A percentile compares a stretch with the other conserved stretches of the same genome.
Evolutionary conservation across 2,888 invertebrate genomes (phyloP).

Genomic region (Antitype chi): DNA sequence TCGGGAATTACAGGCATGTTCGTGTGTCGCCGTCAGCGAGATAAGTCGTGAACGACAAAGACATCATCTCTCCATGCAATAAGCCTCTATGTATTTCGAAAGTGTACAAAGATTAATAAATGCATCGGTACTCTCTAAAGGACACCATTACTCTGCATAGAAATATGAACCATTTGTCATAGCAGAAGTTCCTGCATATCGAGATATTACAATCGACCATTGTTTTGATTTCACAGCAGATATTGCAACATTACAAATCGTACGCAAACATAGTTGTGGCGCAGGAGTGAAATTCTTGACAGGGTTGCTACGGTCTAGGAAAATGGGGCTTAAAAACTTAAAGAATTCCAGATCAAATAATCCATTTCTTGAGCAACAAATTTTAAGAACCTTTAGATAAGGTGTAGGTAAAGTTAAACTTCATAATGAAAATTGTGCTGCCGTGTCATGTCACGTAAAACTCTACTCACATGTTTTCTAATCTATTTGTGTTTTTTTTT

Average conservation of each 20-base stretch:
- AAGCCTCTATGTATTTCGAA: constrained; percentile 29
- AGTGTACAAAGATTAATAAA: constrained; percentile 29
- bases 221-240: constrained; percentile 65
- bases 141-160: constrained; percentile 44
- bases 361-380: not conserved
- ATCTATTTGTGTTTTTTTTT: not conserved
- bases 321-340: not conserved
- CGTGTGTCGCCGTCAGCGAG: not conserved
- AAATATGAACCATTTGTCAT: constrained; percentile 60
- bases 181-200: constrained; percentile 56
- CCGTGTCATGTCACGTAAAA: not conserved
- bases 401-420: not conserved
- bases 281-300: constrained; percentile 40
- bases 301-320: constrained; percentile 47
- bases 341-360: not conserved
- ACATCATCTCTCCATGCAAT: constrained; percentile 13
- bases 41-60: constrained; percentile 5
- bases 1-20: not conserved
- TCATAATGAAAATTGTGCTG: not conserved
- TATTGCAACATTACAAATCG: constrained; percentile 66
- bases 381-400: not conserved
- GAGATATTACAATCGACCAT: constrained; percentile 60
- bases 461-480: not conserved
- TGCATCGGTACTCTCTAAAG: constrained; percentile 27
- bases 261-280: constrained; percentile 57